A percentile compares a stretch with the other conserved stretches of the same genome.
phyloP scores from a whole-genome alignment of 2,888 invertebrate genomes.

The Glaucopsyche alexis region DNA sequence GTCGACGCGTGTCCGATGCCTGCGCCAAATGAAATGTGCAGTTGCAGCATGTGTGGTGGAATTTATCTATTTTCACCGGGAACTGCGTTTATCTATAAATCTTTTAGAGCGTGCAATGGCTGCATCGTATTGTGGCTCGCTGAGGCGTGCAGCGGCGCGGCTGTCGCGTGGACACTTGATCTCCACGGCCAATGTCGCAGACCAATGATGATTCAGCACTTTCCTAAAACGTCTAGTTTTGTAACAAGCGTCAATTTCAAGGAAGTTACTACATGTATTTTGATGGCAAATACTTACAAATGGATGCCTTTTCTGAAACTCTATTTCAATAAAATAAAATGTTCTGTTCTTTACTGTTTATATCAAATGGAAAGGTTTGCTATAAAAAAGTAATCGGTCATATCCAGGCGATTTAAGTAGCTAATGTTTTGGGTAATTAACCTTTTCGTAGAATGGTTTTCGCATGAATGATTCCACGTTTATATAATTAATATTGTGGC shows the following conservation, averaged over 20 bases:
- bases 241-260: too few species aligned
- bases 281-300: too few species aligned
- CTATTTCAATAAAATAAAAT: too few species aligned
- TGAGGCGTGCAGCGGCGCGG: conserved; percentile 66
- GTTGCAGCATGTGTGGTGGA: conserved; percentile 72
- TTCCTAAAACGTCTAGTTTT: neutral
- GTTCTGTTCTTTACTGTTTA: too few species aligned
- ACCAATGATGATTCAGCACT: conserved; percentile 34
- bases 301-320: too few species aligned
- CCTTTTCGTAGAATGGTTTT: neutral
- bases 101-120: conserved; percentile 81
- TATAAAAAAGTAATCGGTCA: too few species aligned
- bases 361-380: too few species aligned
- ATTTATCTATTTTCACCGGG: conserved; percentile 81
- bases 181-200: conserved; percentile 61
- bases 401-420: neutral
- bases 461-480: conserved; percentile 10
- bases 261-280: too few species aligned
- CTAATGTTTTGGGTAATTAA: conserved; percentile 12
- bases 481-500: conserved; percentile 1
- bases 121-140: conserved; percentile 75
- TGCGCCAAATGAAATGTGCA: conserved; percentile 76
- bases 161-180: conserved; percentile 47
- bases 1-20: conserved; percentile 42
- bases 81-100: conserved; percentile 80